A percentile compares a stretch with the other conserved stretches of the same genome.
These are phyloP conservation scores for Lithobius niger DNA, from an alignment of 1,140 invertebrate genomes.

Conservation along the genomic window DNA sequence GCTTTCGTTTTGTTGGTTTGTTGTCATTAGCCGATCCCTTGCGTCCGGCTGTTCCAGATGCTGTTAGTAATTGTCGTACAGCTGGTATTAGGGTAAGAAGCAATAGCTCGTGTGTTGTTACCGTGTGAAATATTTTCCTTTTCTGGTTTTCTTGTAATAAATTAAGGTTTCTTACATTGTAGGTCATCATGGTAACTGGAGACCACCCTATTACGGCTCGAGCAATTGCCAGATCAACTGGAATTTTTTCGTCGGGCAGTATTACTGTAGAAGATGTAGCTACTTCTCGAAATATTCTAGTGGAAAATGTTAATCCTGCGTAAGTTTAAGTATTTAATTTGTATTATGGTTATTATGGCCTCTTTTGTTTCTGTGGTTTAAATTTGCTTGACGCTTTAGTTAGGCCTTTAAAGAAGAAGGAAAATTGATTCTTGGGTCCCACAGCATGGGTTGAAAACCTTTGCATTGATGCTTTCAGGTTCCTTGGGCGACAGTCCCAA, in stretches of 20 bases:
- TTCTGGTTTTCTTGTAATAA: not conserved
- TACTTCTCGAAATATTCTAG: conserved; percentile 74
- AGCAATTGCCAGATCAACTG: conserved; percentile 40
- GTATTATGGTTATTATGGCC: not conserved
- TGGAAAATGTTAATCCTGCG: conserved; percentile 31
- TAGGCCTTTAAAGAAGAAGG: not conserved
- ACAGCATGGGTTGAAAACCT: no score
- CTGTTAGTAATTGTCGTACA: conserved; percentile 25
- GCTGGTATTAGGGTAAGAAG: conserved; percentile 24
- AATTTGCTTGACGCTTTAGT: not conserved
- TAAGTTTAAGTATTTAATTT: not conserved
- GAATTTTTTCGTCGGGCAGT: conserved; percentile 37
- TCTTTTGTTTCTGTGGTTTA: not conserved
- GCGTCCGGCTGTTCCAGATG: conserved; percentile 25
- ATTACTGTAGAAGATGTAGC: conserved; percentile 51
- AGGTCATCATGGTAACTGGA: conserved; percentile 19
- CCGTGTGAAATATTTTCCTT: not conserved
- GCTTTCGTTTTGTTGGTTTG: conserved; percentile 32
- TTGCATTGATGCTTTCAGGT: not conserved
- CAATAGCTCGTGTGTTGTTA: no score
- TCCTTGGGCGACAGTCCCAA: not conserved
- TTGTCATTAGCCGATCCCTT: conserved; percentile 33
- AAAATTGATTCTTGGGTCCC: no score
- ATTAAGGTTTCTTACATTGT: not conserved
- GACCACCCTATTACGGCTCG: conserved; percentile 27